Base-by-base conservation (phyloP, 2,113 vertebrate species). In the Salvelinus sp. region DNA sequence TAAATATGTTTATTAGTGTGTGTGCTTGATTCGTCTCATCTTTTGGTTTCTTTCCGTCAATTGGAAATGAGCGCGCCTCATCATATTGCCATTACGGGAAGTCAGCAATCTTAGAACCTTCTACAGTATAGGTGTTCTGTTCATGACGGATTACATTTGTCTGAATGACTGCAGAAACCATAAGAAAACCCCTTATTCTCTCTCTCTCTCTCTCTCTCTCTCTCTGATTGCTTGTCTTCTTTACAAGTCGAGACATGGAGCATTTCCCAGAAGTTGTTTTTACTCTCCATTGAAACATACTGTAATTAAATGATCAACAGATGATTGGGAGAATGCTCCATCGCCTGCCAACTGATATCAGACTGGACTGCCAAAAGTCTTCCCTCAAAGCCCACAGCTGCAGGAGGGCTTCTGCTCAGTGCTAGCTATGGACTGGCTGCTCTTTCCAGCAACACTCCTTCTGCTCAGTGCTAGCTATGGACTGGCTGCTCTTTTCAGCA, bases 271-370 rank as follows among this genome's bases (percentile, higher is more conserved):
- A 58, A 16, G 70, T 71, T 71, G 70, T 71, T 71, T 71, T 71
- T 38, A 10, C 79, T 75, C 69, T 76, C 71, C 77, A 71, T 77
- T 78, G 74, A 83, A 87, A 80, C 84, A 82, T 80, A 86, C 79
- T 86, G 87, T 89, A 87, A 89, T 89, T 89, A 89, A 89, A 84
- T 75, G 82, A 89, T 87, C 85, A 87, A 84, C 88, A 88, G 86
- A 89, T 89, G 88, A 89, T 87, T 85, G 13, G 65, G 70, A 74
- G 79, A 77, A 79, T 63, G 80, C 85, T 78, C 65, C 69, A 48
- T 63, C 25, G 76, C 60, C 79, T 89, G 86, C 86, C 88, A 89
- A 81, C 65, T 79, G 76, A 82, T 82, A 80, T 85, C 68, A 73
- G 82, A 76, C 79, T 66, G 74, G 73, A 80, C 81, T 84, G 86